Conservation (phyloP, 2,888 invertebrate genomes). For the Tinea trinotella region DNA sequence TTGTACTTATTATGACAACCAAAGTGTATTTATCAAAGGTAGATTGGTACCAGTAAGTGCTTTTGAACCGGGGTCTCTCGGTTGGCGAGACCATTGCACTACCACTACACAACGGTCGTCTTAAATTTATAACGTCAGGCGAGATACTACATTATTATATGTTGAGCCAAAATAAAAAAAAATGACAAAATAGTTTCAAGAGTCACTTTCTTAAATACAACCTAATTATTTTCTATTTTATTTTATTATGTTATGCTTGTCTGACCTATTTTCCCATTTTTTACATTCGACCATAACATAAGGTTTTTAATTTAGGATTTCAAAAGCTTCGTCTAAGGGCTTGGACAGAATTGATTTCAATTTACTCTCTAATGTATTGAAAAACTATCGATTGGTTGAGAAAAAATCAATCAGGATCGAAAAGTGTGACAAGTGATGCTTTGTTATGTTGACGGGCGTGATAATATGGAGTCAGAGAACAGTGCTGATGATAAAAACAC, state of each 20-base stretch:
- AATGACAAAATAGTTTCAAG: neutral
- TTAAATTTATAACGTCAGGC: too few relatives aligned
- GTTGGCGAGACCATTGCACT: too few relatives aligned
- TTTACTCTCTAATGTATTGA: conserved; percentile 41
- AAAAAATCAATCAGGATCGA: conserved; percentile 68
- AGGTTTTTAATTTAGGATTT: conserved; percentile 38
- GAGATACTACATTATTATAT: too few relatives aligned
- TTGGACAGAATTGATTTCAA: conserved; percentile 45
- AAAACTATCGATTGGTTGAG: conserved; percentile 35
- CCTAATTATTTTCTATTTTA: neutral
- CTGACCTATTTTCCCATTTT: conserved; percentile 24
- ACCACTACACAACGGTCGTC: too few relatives aligned
- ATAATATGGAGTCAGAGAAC: conserved; percentile 51
- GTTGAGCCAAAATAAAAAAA: too few relatives aligned
- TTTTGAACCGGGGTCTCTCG: too few relatives aligned
- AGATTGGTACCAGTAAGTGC: too few relatives aligned
- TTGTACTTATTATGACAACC: too few relatives aligned
- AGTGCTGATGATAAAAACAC: conserved; percentile 39
- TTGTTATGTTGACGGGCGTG: conserved; percentile 59
- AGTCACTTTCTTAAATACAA: neutral
- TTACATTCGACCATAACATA: conserved; percentile 30
- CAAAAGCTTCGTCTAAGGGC: conserved; percentile 36
- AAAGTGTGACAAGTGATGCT: conserved; percentile 51
- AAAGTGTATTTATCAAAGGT: too few relatives aligned
- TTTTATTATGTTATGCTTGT: neutral